phyloP scores from a whole-genome alignment of 2,113 vertebrate species.

The Cathartes aura region DNA sequence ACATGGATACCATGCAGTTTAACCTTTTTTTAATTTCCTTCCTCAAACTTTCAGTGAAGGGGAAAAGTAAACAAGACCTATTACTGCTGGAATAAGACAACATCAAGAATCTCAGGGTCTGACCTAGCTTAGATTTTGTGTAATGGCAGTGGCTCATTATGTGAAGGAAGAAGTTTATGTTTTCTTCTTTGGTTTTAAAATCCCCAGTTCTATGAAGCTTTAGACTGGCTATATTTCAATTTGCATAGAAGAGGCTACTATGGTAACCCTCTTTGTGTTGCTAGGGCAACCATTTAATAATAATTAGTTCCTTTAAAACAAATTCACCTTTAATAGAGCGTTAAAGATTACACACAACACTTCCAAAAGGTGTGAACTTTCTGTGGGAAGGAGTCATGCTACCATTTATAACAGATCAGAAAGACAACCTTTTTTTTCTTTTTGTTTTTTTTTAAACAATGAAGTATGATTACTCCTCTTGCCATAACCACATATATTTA shows the following conservation, averaged over 20 bases:
- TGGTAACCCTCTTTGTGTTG: constrained; percentile 36
- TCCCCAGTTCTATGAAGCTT: background rate
- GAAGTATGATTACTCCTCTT: background rate
- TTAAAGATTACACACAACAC: background rate
- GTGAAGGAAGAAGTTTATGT: background rate
- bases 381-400: background rate
- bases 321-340: background rate
- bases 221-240: background rate
- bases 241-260: constrained; percentile 23
- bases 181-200: background rate
- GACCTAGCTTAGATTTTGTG: background rate
- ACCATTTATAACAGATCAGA: background rate
- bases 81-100: background rate
- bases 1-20: background rate
- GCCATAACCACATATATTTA: background rate
- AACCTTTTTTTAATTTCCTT: background rate
- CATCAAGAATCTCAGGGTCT: background rate
- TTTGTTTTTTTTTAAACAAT: background rate
- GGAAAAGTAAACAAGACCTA: background rate
- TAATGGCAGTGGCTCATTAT: background rate
- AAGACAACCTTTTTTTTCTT: background rate
- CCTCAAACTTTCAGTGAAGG: background rate
- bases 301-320: constrained; percentile 13
- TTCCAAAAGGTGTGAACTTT: background rate
- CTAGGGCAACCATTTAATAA: constrained; percentile 29